Percentiles rank a stretch among this genome's conserved stretches.
Conservation (phyloP, 2,797 vertebrate genomes). For the Nannoperca australis region DNA sequence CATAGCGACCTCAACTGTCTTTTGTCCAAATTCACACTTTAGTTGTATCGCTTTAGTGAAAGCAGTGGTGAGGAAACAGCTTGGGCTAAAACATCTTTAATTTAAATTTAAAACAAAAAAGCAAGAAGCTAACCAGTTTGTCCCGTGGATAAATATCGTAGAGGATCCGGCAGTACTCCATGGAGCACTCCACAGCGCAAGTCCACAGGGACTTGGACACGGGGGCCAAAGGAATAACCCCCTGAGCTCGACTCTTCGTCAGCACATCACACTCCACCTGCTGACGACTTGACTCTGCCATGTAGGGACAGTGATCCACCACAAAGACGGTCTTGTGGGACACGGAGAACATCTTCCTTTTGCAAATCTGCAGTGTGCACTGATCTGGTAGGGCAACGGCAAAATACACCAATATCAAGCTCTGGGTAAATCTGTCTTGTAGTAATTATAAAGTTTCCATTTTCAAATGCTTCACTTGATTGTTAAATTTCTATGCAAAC, state of each 20-base stretch:
- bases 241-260: conserved; percentile 96
- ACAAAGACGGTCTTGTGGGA: conserved; percentile 99
- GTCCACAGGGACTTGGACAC: conserved; percentile 99
- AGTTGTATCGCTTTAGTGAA: background rate
- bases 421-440: background rate
- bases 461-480: background rate
- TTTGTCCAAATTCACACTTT: background rate
- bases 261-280: conserved; percentile 97
- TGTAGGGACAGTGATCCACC: conserved; percentile 98
- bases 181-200: conserved; percentile 96
- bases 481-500: background rate
- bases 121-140: conserved; percentile 90
- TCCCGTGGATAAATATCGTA: conserved; percentile 95
- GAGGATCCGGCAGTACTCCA: conserved; percentile 99
- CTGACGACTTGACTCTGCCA: conserved; percentile 97
- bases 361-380: conserved; percentile 28
- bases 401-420: background rate
- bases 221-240: conserved; percentile 95
- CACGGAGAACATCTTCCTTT: conserved; percentile 95
- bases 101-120: background rate
- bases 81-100: background rate
- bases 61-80: background rate
- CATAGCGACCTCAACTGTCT: background rate
- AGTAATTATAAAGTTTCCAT: background rate
- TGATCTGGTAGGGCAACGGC: conserved; percentile 27